Percentiles rank a stretch among this genome's conserved stretches.
Evolutionary conservation across 2,888 invertebrate species (phyloP).

Genomic region (Acronicta aceris): DNA sequence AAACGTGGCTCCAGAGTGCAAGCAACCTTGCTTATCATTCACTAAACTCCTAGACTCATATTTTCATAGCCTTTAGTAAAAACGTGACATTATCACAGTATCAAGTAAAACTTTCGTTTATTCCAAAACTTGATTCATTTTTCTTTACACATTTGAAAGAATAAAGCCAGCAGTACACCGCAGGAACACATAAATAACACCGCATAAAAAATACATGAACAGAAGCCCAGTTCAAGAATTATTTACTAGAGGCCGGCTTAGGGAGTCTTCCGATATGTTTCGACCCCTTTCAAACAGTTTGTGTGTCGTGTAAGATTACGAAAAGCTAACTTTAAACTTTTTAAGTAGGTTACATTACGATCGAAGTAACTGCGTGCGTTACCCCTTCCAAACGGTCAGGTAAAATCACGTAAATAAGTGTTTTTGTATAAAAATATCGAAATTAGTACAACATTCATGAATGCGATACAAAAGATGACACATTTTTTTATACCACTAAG

Average conservation of each 20-base stretch:
- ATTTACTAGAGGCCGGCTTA: constrained; percentile 60
- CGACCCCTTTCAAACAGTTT: constrained; percentile 52
- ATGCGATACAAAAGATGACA: no score
- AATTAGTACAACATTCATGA: no score
- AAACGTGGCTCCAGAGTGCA: no score
- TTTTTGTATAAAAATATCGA: no score
- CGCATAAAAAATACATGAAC: constrained; percentile 77
- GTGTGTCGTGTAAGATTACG: constrained; percentile 42
- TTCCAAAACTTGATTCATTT: constrained; percentile 86
- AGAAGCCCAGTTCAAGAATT: constrained; percentile 70
- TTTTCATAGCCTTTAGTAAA: no score
- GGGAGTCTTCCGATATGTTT: constrained; percentile 35
- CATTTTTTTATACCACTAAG: no score
- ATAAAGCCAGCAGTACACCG: constrained; percentile 66
- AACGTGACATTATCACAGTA: constrained; percentile 41
- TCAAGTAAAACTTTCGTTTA: constrained; percentile 82
- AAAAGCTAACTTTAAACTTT: constrained; percentile 18
- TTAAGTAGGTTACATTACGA: no score
- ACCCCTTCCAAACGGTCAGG: no score
- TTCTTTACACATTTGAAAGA: constrained; percentile 73
- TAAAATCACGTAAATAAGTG: no score
- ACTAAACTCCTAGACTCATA: no score
- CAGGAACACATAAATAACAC: constrained; percentile 72
- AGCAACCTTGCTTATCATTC: no score
- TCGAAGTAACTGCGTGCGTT: no score